phyloP scores from a whole-genome alignment of 30 jellyfish, hydroid and myxozoan species.

The Sanderia malayensis region DNA sequence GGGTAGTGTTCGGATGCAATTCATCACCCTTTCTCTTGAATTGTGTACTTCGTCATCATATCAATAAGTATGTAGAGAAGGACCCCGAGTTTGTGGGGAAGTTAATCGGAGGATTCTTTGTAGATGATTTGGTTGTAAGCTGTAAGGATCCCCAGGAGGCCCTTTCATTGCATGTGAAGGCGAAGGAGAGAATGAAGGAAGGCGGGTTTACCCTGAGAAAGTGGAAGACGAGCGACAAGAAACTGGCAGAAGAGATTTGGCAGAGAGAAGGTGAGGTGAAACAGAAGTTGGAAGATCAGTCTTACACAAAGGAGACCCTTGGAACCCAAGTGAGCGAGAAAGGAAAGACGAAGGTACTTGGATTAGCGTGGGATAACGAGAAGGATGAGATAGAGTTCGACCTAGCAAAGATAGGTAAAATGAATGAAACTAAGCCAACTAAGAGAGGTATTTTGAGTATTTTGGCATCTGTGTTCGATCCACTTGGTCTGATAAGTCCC shows the following conservation, averaged over 20 bases:
- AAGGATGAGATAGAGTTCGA: slow-evolving; percentile 17
- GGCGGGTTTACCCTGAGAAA: slow-evolving; percentile 11
- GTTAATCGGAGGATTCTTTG: not conserved
- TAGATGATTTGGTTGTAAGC: slow-evolving; percentile 9
- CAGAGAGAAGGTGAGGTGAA: slow-evolving; percentile 3
- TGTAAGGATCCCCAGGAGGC: slow-evolving; percentile 2
- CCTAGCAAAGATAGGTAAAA: not conserved
- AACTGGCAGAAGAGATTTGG: slow-evolving; percentile 2
- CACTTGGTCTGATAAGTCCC: no score
- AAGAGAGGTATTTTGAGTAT: slow-evolving; percentile 9
- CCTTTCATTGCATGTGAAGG: slow-evolving; percentile 9
- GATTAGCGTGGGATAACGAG: not conserved
- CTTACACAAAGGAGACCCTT: not conserved
- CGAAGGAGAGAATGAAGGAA: slow-evolving; percentile 10
- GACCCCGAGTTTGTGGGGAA: slow-evolving; percentile 26
- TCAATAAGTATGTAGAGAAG: slow-evolving; percentile 1
- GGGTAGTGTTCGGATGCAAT: slow-evolving; percentile 20
- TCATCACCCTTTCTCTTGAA: slow-evolving; percentile 38
- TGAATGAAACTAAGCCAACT: no score
- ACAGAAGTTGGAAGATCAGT: not conserved
- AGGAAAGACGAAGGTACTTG: slow-evolving; percentile 14
- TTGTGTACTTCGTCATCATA: slow-evolving; percentile 26
- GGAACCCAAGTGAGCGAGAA: slow-evolving; percentile 1
- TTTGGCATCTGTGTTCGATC: slow-evolving; percentile 9
- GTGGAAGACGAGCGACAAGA: not conserved